phyloP scores from a whole-genome alignment of 2,888 invertebrate species.

The Xylota segnis region DNA sequence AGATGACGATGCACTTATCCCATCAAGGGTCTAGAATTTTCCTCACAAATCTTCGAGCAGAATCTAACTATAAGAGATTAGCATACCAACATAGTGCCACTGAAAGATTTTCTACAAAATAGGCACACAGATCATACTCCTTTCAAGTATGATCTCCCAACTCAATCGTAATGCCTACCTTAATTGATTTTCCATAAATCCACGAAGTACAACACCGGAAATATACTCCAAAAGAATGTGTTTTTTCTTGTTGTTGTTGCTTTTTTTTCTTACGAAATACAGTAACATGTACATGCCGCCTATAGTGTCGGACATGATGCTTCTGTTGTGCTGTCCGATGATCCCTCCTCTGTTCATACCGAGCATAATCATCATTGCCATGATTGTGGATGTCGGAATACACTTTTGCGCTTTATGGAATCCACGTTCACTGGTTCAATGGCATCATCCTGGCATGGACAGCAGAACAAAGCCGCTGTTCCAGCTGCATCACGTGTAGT shows the following conservation, averaged over 20 bases:
- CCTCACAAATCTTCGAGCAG: too few relatives aligned
- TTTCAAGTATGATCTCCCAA: neutral
- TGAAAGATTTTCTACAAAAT: too few relatives aligned
- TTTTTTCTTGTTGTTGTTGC: slow-evolving; percentile 3
- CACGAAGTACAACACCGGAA: slow-evolving; percentile 38
- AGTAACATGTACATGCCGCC: slow-evolving; percentile 51
- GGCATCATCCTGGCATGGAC: slow-evolving; percentile 51
- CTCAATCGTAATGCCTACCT: neutral
- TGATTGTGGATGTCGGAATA: slow-evolving; percentile 53
- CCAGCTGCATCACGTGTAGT: slow-evolving; percentile 58
- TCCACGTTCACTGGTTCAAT: slow-evolving; percentile 77
- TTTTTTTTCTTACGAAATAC: slow-evolving; percentile 4
- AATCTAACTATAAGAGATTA: too few relatives aligned
- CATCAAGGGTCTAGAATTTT: too few relatives aligned
- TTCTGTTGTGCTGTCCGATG: slow-evolving; percentile 43
- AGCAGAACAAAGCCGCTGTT: slow-evolving; percentile 52
- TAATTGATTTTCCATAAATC: slow-evolving; percentile 34
- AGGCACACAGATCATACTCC: too few relatives aligned
- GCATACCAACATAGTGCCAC: too few relatives aligned
- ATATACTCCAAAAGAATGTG: slow-evolving; percentile 24
- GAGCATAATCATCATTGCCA: slow-evolving; percentile 41
- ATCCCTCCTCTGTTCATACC: slow-evolving; percentile 17
- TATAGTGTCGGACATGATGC: slow-evolving; percentile 69
- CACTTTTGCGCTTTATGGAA: slow-evolving; percentile 78
- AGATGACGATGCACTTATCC: too few relatives aligned